These are phyloP conservation scores for Archips xylosteana DNA, from an alignment of 2,888 invertebrate genomes.

Conservation along the genomic window DNA sequence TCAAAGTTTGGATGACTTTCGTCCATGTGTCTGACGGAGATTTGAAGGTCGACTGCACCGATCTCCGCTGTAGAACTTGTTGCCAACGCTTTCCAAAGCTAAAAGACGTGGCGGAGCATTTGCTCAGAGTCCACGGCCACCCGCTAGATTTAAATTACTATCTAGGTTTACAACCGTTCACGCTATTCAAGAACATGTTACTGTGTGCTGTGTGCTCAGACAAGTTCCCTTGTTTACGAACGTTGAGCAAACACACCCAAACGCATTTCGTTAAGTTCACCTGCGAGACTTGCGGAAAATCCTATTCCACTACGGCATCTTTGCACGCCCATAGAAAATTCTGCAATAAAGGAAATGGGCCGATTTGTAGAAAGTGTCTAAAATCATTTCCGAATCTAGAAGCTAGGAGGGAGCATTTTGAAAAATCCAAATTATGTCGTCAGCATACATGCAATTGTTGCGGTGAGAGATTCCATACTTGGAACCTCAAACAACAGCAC, in stretches of 20 bases:
- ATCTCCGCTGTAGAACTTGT: conserved; percentile 59
- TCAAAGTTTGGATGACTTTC: conserved; percentile 51
- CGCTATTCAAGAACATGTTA: conserved; percentile 52
- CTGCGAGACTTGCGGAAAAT: conserved; percentile 62
- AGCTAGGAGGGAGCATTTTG: conserved; percentile 50
- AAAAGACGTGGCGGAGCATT: conserved; percentile 54
- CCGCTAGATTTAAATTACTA: conserved; percentile 52
- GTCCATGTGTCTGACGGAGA: conserved; percentile 52
- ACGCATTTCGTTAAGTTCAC: conserved; percentile 59
- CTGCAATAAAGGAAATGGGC: conserved; percentile 49
- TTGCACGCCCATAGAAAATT: conserved; percentile 53
- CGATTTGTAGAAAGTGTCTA: conserved; percentile 57
- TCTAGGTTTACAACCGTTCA: conserved; percentile 59
- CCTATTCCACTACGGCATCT: conserved; percentile 52
- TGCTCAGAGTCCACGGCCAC: conserved; percentile 51
- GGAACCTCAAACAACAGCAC: conserved; percentile 55
- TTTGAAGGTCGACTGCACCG: conserved; percentile 58
- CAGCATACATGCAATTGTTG: conserved; percentile 56
- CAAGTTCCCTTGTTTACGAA: conserved; percentile 56
- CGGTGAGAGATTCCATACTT: conserved; percentile 54
- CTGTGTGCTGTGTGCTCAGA: conserved; percentile 55
- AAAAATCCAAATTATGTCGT: conserved; percentile 52
- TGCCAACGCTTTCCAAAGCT: conserved; percentile 47
- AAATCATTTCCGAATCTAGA: conserved; percentile 52
- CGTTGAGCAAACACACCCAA: conserved; percentile 59